Evolutionary conservation across 2,113 vertebrate genomes (phyloP).

Genomic region (Gallinago undulata): DNA sequence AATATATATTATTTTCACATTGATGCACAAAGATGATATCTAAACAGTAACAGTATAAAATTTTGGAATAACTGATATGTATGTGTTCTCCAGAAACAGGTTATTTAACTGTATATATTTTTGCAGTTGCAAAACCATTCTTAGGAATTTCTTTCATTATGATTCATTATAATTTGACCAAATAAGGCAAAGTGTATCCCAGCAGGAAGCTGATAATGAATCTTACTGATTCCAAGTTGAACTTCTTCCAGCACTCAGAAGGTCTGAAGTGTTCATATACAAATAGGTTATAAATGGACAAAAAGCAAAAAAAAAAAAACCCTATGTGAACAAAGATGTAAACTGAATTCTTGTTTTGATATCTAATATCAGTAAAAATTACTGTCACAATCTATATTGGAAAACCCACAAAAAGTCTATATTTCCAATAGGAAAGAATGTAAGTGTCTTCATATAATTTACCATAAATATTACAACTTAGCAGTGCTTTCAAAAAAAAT

Average conservation of each 20-base stretch:
- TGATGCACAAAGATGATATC: neutral
- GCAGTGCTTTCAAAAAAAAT: neutral
- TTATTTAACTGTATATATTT: constrained; percentile 64
- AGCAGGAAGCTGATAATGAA: constrained; percentile 66
- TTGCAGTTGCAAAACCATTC: constrained; percentile 66
- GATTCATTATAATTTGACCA: constrained; percentile 68
- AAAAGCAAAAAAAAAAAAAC: neutral
- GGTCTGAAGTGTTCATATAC: neutral
- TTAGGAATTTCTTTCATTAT: constrained; percentile 70
- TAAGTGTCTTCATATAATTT: neutral
- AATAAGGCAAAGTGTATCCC: constrained; percentile 62
- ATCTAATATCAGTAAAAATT: neutral
- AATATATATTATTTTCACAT: neutral
- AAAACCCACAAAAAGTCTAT: neutral
- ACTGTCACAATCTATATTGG: neutral
- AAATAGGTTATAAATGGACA: constrained; percentile 28
- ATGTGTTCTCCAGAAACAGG: neutral
- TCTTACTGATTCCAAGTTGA: constrained; percentile 60
- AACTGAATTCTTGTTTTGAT: neutral
- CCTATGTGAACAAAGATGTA: neutral
- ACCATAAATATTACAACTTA: neutral
- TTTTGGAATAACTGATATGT: neutral
- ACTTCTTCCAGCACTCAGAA: constrained; percentile 58
- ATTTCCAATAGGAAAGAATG: neutral
- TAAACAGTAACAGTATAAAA: neutral